Evolutionary conservation across 2,113 vertebrate species (phyloP).

Genomic region (Salvelinus namaycush): DNA sequence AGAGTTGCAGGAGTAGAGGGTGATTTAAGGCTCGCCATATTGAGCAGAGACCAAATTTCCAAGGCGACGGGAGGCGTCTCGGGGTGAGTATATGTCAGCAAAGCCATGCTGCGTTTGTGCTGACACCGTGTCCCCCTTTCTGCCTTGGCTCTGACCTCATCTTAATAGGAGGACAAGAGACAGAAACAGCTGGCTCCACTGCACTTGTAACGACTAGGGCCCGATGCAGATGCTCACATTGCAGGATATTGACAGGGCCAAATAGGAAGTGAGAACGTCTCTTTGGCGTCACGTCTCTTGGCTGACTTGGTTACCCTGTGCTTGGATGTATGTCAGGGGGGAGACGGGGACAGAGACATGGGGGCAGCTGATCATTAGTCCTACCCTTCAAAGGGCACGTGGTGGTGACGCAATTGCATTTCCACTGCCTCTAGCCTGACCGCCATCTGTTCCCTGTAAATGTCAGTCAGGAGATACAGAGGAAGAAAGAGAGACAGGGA

Average conservation of each 20-base stretch:
- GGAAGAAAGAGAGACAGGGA: conserved; percentile 18
- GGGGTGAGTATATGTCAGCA: conserved; percentile 63
- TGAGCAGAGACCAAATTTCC: conserved; percentile 63
- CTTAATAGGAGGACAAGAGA: neutral
- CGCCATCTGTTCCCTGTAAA: conserved; percentile 67
- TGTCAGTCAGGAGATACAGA: conserved; percentile 39
- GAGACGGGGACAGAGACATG: neutral
- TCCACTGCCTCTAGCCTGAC: neutral
- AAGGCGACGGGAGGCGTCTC: conserved; percentile 57
- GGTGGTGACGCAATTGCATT: neutral
- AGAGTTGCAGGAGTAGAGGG: conserved; percentile 39
- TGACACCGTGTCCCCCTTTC: conserved; percentile 7
- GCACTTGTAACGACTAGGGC: neutral
- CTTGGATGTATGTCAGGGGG: neutral
- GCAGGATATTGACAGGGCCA: neutral
- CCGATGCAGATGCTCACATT: neutral
- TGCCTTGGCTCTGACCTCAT: neutral
- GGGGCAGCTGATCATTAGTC: neutral
- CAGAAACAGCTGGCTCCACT: neutral
- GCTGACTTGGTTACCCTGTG: neutral
- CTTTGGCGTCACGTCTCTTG: neutral
- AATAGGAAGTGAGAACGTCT: neutral
- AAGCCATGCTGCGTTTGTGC: conserved; percentile 37
- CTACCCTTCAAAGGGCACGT: neutral
- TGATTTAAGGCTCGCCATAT: conserved; percentile 56